A percentile compares a stretch with the other conserved stretches of the same genome.
These are phyloP conservation scores for Antennarius striatus DNA, from an alignment of 2,113 vertebrate species.

Conservation along the genomic window DNA sequence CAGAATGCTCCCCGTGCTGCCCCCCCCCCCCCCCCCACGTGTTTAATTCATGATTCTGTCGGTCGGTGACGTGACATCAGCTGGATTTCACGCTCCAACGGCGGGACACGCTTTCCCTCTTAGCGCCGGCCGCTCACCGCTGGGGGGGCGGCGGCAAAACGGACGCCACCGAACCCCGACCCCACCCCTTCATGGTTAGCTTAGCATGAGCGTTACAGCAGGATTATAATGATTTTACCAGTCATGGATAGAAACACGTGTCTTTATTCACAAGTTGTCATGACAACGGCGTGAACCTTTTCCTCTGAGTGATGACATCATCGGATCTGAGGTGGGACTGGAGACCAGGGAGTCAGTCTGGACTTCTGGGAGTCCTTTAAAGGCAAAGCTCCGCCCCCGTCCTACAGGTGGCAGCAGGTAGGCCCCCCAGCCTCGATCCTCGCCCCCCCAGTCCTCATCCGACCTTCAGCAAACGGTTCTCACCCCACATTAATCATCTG, in stretches of 20 bases:
- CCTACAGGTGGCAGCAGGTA: conserved; percentile 12
- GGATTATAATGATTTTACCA: too few species aligned
- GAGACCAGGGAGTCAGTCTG: conserved; percentile 5
- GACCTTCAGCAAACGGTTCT: conserved; percentile 43
- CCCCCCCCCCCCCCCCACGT: background rate
- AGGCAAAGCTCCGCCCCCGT: background rate
- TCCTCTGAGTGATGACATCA: too few species aligned
- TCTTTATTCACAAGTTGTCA: too few species aligned
- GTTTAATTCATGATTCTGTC: conserved; percentile 23
- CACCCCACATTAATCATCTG: conserved; percentile 60
- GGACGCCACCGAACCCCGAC: too few species aligned
- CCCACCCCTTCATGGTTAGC: too few species aligned
- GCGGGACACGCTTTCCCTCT: conserved; percentile 36
- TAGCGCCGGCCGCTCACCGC: background rate
- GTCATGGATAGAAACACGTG: too few species aligned
- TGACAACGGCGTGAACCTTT: too few species aligned
- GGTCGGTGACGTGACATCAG: conserved; percentile 20
- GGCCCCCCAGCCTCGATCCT: conserved; percentile 30
- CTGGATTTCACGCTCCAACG: conserved; percentile 9
- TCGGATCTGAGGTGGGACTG: background rate
- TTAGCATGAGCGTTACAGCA: too few species aligned
- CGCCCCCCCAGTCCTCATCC: conserved; percentile 35
- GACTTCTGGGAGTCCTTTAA: conserved; percentile 36
- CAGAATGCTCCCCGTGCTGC: too few species aligned
- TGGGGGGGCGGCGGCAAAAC: background rate